Base-by-base conservation (phyloP, 2,113 vertebrate genomes). In the Periophthalmodon schlosseri region DNA sequence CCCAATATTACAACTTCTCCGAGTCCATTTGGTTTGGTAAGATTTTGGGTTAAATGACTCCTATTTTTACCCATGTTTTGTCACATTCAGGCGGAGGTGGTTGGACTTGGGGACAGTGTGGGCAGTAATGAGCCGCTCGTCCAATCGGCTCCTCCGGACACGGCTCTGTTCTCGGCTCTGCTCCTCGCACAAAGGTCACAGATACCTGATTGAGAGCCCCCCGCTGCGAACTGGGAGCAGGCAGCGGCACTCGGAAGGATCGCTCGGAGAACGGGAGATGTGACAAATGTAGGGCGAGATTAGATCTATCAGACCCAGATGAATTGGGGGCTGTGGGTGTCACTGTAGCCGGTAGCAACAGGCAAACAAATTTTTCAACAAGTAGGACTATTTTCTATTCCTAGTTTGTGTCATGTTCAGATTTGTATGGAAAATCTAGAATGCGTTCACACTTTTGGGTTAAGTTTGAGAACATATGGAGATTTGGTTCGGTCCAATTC, bases 171-270 rank as follows among this genome's bases (percentile, higher is more conserved):
- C n/a, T 12, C 57, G 12, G 58, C 9, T 52, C 70, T 71, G 39
- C 60, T 15, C 23, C 6, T 28, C 57, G 75, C 50, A 76, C 21
- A 50, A 68, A 56, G 28, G 66, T 60, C 65, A 52, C 18, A 12
- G 16, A 46, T 39, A 21, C 23, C 15, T 76, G 82, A 77, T 63
- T 72, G 58, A 75, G 49, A n/a, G 23, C 33, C 50, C 7, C 70
- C 66, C 64, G 57, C 61, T 50, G 72, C 50, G 58, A 60, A 16
- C 14, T 20, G 46, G 67, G 60, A 47, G 47, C 15, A 68, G 56
- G 46, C 56, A 50, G 13, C 16, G 24, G 34, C n/a, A 11, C 33
- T 61, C 73, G 52, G 52, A 57, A 47, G 57, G 54, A 64, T 57
- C 64, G 44, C n/a, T 10, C 6, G n/a, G 44, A 68, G 66, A 49